A percentile compares a stretch with the other conserved stretches of the same genome.
phyloP scores from a whole-genome alignment of 2,113 vertebrate genomes.

The Columba janthina region DNA sequence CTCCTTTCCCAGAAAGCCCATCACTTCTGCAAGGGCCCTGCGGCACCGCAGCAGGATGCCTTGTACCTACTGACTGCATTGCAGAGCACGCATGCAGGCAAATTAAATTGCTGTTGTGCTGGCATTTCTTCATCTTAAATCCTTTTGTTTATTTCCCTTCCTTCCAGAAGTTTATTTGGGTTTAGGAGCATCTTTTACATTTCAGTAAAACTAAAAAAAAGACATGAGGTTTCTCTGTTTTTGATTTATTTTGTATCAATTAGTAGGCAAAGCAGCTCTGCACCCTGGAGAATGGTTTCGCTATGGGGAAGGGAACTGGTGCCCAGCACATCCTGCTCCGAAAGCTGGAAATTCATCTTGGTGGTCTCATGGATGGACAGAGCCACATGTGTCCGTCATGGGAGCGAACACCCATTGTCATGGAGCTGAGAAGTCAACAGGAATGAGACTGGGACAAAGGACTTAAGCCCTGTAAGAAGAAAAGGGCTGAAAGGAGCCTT shows the following conservation, averaged over 20 bases:
- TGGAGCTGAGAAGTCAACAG: background rate
- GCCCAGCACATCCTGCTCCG: background rate
- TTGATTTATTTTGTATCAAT: accelerated
- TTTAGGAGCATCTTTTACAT: background rate
- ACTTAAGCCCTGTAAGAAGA: no score
- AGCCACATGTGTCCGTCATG: background rate
- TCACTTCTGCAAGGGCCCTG: background rate
- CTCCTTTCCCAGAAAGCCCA: background rate
- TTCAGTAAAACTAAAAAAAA: background rate
- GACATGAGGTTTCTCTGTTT: background rate
- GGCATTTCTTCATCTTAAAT: background rate
- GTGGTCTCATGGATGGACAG: background rate
- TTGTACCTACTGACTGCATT: background rate
- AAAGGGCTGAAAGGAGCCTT: background rate
- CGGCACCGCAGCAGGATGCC: background rate
- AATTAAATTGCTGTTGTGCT: background rate
- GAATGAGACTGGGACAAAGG: background rate
- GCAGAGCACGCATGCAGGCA: background rate
- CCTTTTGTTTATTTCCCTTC: background rate
- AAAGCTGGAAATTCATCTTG: background rate
- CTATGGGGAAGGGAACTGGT: background rate
- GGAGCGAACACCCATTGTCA: background rate
- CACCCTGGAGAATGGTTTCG: background rate
- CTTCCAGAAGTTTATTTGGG: background rate
- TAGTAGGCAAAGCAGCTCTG: background rate